Evolutionary conservation across 2,888 invertebrate genomes (phyloP).

Genomic region (Pristionchus maxplancki): DNA sequence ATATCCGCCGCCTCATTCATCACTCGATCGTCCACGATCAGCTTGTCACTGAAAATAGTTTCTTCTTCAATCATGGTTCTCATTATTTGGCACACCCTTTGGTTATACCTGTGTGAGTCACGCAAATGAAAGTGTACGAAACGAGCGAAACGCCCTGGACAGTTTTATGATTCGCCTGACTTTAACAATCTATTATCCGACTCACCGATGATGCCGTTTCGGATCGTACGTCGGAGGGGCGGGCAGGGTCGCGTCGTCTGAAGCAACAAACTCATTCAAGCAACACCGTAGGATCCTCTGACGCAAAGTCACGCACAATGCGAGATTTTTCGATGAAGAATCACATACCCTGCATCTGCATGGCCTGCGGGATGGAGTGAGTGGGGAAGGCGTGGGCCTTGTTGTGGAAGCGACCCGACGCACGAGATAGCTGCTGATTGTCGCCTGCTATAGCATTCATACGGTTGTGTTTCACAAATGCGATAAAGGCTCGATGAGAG

Average conservation of each 20-base stretch:
- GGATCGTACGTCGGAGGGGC: constrained; percentile 44
- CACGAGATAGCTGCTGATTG: constrained; percentile 48
- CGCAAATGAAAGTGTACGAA: not conserved
- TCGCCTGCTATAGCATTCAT: constrained; percentile 38
- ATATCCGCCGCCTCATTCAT: constrained; percentile 22
- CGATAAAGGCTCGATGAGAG: not conserved
- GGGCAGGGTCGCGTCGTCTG: not conserved
- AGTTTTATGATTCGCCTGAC: too few relatives aligned
- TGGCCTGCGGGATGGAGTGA: constrained; percentile 21
- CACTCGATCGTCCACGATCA: not conserved
- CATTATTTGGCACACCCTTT: too few relatives aligned
- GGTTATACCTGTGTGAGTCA: too few relatives aligned
- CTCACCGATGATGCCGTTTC: constrained; percentile 48
- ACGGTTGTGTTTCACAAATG: not conserved
- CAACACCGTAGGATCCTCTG: too few relatives aligned
- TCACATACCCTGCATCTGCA: not conserved
- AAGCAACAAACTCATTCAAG: too few relatives aligned
- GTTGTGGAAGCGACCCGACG: constrained; percentile 23
- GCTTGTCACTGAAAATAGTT: constrained; percentile 15
- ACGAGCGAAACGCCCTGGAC: not conserved
- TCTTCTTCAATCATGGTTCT: not conserved
- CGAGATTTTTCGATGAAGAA: not conserved
- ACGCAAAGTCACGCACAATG: too few relatives aligned
- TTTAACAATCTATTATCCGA: not conserved
- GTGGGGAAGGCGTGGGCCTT: constrained; percentile 44